Conservation (phyloP, 2,113 vertebrate species). For the Hippoglossus stenolepis region DNA sequence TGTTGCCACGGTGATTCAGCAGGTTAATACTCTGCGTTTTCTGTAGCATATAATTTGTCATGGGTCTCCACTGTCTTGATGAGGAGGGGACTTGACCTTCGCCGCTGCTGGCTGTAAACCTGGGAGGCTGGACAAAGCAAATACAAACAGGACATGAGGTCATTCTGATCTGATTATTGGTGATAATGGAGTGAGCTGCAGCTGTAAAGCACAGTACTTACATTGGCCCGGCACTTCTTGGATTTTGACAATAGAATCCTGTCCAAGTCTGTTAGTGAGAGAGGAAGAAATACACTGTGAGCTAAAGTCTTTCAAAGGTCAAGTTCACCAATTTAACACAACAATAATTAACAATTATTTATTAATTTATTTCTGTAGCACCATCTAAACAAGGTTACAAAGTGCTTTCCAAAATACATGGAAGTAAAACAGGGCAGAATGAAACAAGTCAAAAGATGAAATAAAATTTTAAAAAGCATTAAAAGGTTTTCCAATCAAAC, state of each 20-base stretch:
- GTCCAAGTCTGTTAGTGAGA: constrained; percentile 61
- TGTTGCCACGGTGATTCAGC: not conserved
- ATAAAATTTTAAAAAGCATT: too few species aligned
- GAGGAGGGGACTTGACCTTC: constrained; percentile 20
- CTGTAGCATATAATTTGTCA: constrained; percentile 1
- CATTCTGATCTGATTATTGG: not conserved
- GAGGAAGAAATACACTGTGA: not conserved
- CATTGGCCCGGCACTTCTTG: constrained; percentile 39
- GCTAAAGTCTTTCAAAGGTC: not conserved
- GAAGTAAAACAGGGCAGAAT: too few species aligned
- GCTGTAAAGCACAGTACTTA: constrained; percentile 43
- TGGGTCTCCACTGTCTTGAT: constrained; percentile 69
- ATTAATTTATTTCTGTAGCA: too few species aligned
- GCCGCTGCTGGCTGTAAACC: not conserved
- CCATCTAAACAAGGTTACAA: too few species aligned
- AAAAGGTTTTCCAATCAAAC: too few species aligned
- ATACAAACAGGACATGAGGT: not conserved
- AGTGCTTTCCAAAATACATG: too few species aligned
- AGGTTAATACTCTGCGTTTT: not conserved
- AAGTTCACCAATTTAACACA: too few species aligned
- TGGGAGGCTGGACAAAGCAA: not conserved
- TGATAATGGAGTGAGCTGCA: not conserved
- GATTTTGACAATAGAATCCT: constrained; percentile 52
- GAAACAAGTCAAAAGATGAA: not conserved
- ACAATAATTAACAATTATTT: too few species aligned